Evolutionary conservation across 2,888 invertebrate genomes (phyloP).

Genomic region (Eupithecia centaureata): DNA sequence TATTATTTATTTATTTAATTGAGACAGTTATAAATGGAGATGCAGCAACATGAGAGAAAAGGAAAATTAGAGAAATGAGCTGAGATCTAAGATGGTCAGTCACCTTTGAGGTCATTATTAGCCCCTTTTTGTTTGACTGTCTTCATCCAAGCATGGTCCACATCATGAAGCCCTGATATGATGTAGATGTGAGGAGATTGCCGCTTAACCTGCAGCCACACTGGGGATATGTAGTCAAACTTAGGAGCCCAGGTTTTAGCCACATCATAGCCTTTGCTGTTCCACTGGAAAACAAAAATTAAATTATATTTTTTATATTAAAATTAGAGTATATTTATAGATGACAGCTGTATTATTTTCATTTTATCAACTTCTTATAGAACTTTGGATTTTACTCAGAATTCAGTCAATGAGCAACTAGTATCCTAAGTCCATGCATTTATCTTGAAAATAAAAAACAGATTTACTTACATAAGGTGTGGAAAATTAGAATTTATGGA

Average conservation of each 20-base stretch:
- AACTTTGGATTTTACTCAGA: neutral
- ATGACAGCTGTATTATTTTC: too few relatives aligned
- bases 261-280: slow-evolving; percentile 95
- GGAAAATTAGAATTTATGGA: neutral
- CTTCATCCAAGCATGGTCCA: slow-evolving; percentile 92
- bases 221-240: slow-evolving; percentile 95
- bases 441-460: neutral
- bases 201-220: slow-evolving; percentile 94
- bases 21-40: too few relatives aligned
- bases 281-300: slow-evolving; percentile 88
- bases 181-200: slow-evolving; percentile 86
- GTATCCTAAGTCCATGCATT: neutral
- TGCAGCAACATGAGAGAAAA: too few relatives aligned
- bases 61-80: too few relatives aligned
- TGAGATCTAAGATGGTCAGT: slow-evolving; percentile 16
- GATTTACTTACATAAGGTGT: neutral
- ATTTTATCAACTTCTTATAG: neutral
- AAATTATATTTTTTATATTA: too few relatives aligned
- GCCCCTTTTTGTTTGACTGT: slow-evolving; percentile 86
- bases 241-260: slow-evolving; percentile 95
- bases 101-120: slow-evolving; percentile 85
- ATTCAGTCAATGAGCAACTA: neutral
- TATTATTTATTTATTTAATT: too few relatives aligned
- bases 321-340: too few relatives aligned
- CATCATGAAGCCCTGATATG: slow-evolving; percentile 90